Conservation (phyloP, 1,140 invertebrate species). For the Adoxophyes honmai region DNA sequence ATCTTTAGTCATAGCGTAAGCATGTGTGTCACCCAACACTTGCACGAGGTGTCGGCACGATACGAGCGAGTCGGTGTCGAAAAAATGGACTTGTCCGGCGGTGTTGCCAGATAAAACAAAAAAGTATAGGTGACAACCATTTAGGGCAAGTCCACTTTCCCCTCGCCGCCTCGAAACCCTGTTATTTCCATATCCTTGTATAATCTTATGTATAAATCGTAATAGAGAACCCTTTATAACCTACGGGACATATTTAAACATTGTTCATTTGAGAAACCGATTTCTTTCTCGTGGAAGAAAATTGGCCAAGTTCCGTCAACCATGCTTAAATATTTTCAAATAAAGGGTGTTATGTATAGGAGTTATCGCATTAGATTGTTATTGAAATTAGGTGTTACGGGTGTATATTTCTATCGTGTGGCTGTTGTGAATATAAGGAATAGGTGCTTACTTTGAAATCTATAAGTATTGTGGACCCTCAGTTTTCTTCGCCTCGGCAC, state of each 20-base stretch:
- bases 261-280: neutral
- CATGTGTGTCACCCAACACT: constrained; percentile 13
- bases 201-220: constrained; percentile 35
- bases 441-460: constrained; percentile 46
- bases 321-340: constrained; percentile 1
- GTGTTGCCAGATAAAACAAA: too few relatives aligned
- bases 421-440: constrained; percentile 46
- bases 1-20: constrained; percentile 27
- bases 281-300: neutral
- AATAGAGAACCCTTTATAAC: constrained; percentile 21
- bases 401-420: constrained; percentile 49
- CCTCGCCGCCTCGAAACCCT: neutral
- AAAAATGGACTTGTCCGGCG: too few relatives aligned
- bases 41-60: constrained; percentile 1
- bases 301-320: neutral
- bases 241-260: neutral
- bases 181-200: constrained; percentile 25
- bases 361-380: constrained; percentile 54
- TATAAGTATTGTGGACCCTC: neutral
- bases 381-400: constrained; percentile 52
- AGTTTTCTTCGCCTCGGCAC: neutral
- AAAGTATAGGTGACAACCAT: neutral
- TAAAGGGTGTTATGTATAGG: constrained; percentile 22
- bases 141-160: neutral
- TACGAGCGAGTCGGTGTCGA: too few relatives aligned